Percentiles rank a stretch among this genome's conserved stretches.
Evolutionary conservation across 2,797 vertebrate species (phyloP).

Genomic region (Sternarchorhynchus goeldii): DNA sequence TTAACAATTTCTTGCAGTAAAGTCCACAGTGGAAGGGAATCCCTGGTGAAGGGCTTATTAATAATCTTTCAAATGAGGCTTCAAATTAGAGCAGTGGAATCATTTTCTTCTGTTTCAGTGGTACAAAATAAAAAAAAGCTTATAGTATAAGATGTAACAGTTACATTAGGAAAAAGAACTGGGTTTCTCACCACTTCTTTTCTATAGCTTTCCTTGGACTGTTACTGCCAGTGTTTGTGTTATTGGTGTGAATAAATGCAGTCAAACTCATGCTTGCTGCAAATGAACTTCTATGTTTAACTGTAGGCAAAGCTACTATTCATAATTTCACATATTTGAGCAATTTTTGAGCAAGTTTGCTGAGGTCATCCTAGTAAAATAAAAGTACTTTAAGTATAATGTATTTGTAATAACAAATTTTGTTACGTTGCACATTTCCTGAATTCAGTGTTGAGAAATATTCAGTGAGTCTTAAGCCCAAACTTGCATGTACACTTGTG

Average conservation of each 20-base stretch:
- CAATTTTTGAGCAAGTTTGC: neutral
- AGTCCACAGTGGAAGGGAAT: neutral
- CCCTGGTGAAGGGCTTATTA: neutral
- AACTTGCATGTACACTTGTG: neutral
- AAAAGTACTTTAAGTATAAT: neutral
- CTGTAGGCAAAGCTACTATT: neutral
- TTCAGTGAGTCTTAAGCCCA: constrained; percentile 24
- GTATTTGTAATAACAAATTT: neutral
- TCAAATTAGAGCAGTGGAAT: neutral
- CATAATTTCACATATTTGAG: neutral
- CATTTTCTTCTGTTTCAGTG: neutral
- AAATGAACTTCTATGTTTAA: neutral
- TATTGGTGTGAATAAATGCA: neutral
- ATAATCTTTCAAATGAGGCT: neutral
- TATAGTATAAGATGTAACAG: too few relatives aligned
- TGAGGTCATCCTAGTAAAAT: neutral
- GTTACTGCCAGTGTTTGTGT: neutral
- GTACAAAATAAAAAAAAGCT: neutral
- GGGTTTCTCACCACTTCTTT: neutral
- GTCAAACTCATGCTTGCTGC: neutral
- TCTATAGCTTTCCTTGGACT: neutral
- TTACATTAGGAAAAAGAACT: too few relatives aligned
- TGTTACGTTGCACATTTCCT: neutral
- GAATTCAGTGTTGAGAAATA: neutral
- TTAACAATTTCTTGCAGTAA: neutral